Conservation (phyloP, 1,140 invertebrate species). For the Hydropsyche tenuis region DNA sequence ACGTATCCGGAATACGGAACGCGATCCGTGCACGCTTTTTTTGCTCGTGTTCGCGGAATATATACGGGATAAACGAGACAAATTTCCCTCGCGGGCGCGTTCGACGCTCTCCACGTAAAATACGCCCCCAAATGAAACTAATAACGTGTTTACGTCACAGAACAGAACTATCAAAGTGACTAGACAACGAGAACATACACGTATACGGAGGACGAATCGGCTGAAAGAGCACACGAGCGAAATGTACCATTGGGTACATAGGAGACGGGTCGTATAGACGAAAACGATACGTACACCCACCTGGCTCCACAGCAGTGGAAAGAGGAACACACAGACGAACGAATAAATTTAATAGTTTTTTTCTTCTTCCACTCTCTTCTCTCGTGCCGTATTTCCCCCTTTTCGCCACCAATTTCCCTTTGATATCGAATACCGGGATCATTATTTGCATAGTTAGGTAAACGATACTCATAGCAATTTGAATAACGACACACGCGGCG, state of each 20-base stretch:
- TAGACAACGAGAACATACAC: conserved; percentile 40
- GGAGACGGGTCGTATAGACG: not conserved
- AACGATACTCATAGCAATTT: conserved; percentile 50
- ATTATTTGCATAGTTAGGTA: conserved; percentile 51
- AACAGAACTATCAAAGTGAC: conserved; percentile 45
- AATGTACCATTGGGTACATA: not conserved
- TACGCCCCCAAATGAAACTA: conserved; percentile 46
- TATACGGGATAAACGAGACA: conserved; percentile 31
- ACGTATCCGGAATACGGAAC: conserved; percentile 25
- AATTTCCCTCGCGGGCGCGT: conserved; percentile 32
- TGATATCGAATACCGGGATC: conserved; percentile 49
- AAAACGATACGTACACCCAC: conserved; percentile 25
- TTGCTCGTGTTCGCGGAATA: conserved; percentile 5
- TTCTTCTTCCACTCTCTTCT: conserved; percentile 23
- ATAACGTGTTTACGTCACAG: conserved; percentile 45
- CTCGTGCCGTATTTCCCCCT: conserved; percentile 28
- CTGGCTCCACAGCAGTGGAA: not conserved
- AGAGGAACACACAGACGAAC: conserved; percentile 29
- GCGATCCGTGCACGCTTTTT: not conserved
- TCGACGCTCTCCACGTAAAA: conserved; percentile 9
- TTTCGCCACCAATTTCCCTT: conserved; percentile 49
- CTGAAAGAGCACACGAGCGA: not conserved
- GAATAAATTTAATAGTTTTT: conserved; percentile 46
- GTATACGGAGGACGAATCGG: not conserved
- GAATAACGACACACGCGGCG: conserved; percentile 42